Percentiles rank a stretch among this genome's conserved stretches.
phyloP scores from a whole-genome alignment of 1,140 invertebrate species.

The Elysia chlorotica region DNA sequence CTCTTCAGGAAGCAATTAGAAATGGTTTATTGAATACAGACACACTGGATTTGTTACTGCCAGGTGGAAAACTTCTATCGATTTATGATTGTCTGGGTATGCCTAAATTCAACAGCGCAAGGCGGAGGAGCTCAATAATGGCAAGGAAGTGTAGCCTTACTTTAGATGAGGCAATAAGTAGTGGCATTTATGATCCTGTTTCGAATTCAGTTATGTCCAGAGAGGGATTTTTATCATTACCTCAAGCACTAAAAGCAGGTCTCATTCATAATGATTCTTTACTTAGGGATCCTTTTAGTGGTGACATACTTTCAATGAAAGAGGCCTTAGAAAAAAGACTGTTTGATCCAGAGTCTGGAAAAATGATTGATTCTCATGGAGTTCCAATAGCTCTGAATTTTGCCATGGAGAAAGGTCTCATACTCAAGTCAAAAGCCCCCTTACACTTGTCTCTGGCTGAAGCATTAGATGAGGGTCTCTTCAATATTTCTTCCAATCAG shows the following conservation, averaged over 20 bases:
- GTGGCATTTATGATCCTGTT: constrained; percentile 80
- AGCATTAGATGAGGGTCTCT: constrained; percentile 81
- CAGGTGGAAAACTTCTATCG: constrained; percentile 24
- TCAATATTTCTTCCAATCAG: constrained; percentile 73
- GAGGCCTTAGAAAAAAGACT: constrained; percentile 81
- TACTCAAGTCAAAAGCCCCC: constrained; percentile 81
- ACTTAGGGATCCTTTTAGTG: constrained; percentile 73
- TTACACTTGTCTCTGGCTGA: constrained; percentile 83
- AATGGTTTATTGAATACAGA: constrained; percentile 78
- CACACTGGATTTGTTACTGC: constrained; percentile 46
- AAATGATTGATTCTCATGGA: constrained; percentile 68
- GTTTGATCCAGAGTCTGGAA: constrained; percentile 77
- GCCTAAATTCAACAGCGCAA: constrained; percentile 11
- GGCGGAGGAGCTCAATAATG: constrained; percentile 24
- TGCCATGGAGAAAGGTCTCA: constrained; percentile 81
- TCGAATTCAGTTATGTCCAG: constrained; percentile 59
- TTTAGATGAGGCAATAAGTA: constrained; percentile 80
- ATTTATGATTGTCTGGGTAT: constrained; percentile 26
- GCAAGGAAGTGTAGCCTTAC: constrained; percentile 65
- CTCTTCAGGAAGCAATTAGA: constrained; percentile 74
- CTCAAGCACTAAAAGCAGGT: constrained; percentile 82
- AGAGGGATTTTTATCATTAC: constrained; percentile 33
- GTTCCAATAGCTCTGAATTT: constrained; percentile 81
- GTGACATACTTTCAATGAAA: constrained; percentile 79
- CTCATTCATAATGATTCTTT: constrained; percentile 73